phyloP scores from a whole-genome alignment of 2,797 vertebrate species.

The Triplophysa bombifrons region DNA sequence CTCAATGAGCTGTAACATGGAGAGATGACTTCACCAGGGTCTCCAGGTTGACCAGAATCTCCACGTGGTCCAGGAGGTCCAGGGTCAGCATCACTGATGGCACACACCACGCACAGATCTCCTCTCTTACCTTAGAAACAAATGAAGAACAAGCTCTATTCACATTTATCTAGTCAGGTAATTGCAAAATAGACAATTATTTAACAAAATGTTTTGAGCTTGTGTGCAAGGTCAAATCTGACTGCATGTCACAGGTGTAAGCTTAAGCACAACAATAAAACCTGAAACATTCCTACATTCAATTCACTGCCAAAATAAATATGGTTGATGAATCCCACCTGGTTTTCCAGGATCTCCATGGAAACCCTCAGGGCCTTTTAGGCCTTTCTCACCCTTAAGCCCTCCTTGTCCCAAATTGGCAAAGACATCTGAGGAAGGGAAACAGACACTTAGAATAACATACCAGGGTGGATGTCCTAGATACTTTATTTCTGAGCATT shows the following conservation, averaged over 20 bases:
- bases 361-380: constrained; percentile 13
- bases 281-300: not conserved
- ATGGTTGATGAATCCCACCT: constrained; percentile 33
- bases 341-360: constrained; percentile 9
- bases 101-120: constrained; percentile 31
- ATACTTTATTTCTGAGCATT: not conserved
- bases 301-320: not conserved
- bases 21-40: constrained; percentile 5
- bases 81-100: not conserved
- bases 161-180: too few species aligned
- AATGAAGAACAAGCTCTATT: not conserved
- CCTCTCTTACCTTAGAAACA: constrained; percentile 40
- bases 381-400: constrained; percentile 31
- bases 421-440: constrained; percentile 8
- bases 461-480: too few species aligned
- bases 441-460: not conserved
- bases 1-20: not conserved
- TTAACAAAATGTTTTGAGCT: too few species aligned
- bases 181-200: too few species aligned
- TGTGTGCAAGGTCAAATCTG: too few species aligned
- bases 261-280: too few species aligned
- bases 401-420: constrained; percentile 1
- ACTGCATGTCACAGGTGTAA: too few species aligned
- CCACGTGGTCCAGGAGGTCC: constrained; percentile 45
- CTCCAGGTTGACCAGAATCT: constrained; percentile 29